Conservation (phyloP, 2,797 vertebrate genomes). For the Myoxocephalus aenaeus region DNA sequence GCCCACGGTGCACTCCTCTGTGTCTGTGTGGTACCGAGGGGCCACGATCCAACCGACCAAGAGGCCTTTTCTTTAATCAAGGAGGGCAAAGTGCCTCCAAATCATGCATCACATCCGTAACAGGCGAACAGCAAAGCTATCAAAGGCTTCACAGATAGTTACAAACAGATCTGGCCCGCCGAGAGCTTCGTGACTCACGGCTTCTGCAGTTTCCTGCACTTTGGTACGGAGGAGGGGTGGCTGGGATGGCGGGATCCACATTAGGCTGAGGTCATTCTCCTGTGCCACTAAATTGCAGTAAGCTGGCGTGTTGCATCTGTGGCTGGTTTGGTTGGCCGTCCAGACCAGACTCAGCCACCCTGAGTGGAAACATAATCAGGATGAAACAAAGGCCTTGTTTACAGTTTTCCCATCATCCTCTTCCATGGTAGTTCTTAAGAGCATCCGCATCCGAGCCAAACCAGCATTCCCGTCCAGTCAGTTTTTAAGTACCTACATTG, state of each 20-base stretch:
- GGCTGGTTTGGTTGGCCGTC: conserved; percentile 70
- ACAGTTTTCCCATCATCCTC: conserved; percentile 45
- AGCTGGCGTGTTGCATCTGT: conserved; percentile 70
- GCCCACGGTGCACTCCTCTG: conserved; percentile 56
- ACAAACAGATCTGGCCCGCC: conserved; percentile 69
- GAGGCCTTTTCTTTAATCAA: conserved; percentile 85
- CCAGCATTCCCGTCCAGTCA: conserved; percentile 11
- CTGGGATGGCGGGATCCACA: conserved; percentile 45
- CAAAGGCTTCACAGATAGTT: conserved; percentile 82
- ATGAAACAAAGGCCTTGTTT: conserved; percentile 59
- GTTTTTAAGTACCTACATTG: conserved; percentile 9
- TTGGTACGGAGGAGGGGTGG: conserved; percentile 48
- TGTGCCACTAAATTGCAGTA: conserved; percentile 74
- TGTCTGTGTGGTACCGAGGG: conserved; percentile 71
- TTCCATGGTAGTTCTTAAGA: conserved; percentile 20
- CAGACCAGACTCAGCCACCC: conserved; percentile 54
- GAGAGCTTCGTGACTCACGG: conserved; percentile 78
- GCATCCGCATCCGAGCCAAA: conserved; percentile 31
- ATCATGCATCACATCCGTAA: conserved; percentile 84
- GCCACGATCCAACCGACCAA: conserved; percentile 55
- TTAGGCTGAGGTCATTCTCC: conserved; percentile 73
- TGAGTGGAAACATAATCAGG: conserved; percentile 61
- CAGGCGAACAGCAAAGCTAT: conserved; percentile 67
- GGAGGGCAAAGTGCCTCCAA: conserved; percentile 72
- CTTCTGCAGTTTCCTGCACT: conserved; percentile 79